Evolutionary conservation across 2,797 vertebrate species (phyloP).

Genomic region (Bradypodion ventrale): DNA sequence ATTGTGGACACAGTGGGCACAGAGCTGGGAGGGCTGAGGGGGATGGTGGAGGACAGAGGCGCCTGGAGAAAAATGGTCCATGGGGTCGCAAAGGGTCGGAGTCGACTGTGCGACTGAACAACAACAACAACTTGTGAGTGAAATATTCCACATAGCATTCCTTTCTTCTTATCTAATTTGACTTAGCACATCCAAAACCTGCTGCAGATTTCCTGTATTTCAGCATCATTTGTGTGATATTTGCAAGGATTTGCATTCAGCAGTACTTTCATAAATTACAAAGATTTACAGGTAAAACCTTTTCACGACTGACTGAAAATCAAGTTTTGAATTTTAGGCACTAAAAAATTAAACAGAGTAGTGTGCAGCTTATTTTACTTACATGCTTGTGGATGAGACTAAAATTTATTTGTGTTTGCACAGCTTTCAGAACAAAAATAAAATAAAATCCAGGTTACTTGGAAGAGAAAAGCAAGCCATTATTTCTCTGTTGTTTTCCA

Average conservation of each 20-base stretch:
- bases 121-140: not conserved
- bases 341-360: slow-evolving; percentile 22
- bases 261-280: slow-evolving; percentile 24
- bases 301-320: slow-evolving; percentile 14
- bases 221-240: not conserved
- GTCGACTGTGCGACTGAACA: too few species aligned
- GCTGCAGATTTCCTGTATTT: slow-evolving; percentile 21
- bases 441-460: slow-evolving; percentile 20
- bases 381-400: slow-evolving; percentile 4
- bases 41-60: too few species aligned
- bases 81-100: too few species aligned
- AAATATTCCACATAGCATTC: slow-evolving; percentile 9
- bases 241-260: not conserved
- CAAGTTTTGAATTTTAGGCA: slow-evolving; percentile 30
- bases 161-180: slow-evolving; percentile 25
- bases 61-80: too few species aligned
- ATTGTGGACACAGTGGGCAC: too few species aligned
- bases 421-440: slow-evolving; percentile 1
- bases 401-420: rapidly evolving
- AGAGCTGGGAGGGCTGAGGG: too few species aligned
- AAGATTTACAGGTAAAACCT: slow-evolving; percentile 17
- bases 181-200: slow-evolving; percentile 26
- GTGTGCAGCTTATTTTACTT: not conserved
- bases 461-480: slow-evolving; percentile 33
- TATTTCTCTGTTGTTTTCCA: slow-evolving; percentile 32